Evolutionary conservation across 2,888 invertebrate genomes (phyloP).

Genomic region (Silvanus unidentatus): DNA sequence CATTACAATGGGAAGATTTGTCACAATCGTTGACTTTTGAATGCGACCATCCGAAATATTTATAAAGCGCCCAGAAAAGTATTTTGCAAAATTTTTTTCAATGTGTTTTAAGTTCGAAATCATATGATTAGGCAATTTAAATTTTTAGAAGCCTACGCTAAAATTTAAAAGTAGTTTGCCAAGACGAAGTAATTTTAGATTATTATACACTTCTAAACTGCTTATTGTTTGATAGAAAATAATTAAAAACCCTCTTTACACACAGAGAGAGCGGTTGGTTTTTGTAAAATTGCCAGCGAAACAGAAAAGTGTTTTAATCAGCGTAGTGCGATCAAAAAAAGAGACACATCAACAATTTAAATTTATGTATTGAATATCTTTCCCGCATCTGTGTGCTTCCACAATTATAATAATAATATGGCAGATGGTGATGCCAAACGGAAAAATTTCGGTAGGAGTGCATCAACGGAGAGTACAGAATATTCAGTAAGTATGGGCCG

Average conservation of each 20-base stretch:
- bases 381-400: conserved; percentile 12
- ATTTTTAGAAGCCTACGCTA: conserved; percentile 26
- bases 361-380: conserved; percentile 9
- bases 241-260: conserved; percentile 16
- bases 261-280: conserved; percentile 3
- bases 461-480: conserved; percentile 48
- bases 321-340: no score
- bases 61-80: no score
- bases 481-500: conserved; percentile 50
- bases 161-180: conserved; percentile 23
- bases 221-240: conserved; percentile 25
- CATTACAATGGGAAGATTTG: no score
- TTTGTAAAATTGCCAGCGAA: conserved; percentile 16
- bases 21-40: no score
- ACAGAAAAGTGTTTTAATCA: neutral
- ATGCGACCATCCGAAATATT: no score
- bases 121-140: conserved; percentile 18
- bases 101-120: conserved; percentile 4
- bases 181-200: conserved; percentile 27
- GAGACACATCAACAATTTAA: no score
- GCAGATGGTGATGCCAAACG: conserved; percentile 31
- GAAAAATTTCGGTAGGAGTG: conserved; percentile 40
- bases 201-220: conserved; percentile 20
- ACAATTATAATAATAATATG: conserved; percentile 22
- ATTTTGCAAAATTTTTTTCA: no score